Evolutionary conservation across 2,888 invertebrate species (phyloP).

Genomic region (Standfussiana lucernea): DNA sequence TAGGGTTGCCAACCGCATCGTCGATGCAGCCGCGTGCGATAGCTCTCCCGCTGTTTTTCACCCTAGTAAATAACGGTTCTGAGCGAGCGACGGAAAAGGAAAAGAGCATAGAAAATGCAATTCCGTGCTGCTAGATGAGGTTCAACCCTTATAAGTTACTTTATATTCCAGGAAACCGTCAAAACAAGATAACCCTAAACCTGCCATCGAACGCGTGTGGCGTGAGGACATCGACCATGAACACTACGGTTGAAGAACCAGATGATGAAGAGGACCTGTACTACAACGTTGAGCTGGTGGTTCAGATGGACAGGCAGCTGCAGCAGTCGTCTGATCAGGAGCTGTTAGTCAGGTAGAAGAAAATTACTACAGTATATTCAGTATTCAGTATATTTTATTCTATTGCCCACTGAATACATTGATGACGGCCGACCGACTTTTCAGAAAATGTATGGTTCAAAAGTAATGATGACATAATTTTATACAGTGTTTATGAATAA

Average conservation of each 20-base stretch:
- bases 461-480: background rate
- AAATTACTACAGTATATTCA: background rate
- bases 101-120: background rate
- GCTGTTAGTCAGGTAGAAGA: slow-evolving; percentile 87
- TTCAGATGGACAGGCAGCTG: slow-evolving; percentile 94
- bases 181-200: slow-evolving; percentile 86
- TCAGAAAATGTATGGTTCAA: background rate
- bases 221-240: slow-evolving; percentile 90
- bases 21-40: background rate
- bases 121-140: background rate
- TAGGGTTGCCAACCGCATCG: background rate
- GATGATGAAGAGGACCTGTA: slow-evolving; percentile 89
- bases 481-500: background rate
- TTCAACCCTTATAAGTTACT: background rate
- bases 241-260: slow-evolving; percentile 81
- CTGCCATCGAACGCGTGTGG: slow-evolving; percentile 93
- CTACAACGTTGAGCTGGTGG: slow-evolving; percentile 92
- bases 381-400: no score
- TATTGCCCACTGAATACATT: background rate
- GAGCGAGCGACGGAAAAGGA: background rate
- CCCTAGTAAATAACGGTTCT: background rate
- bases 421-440: background rate
- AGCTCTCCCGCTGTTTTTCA: background rate
- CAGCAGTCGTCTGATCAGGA: slow-evolving; percentile 94
- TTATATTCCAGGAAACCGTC: slow-evolving; percentile 82